phyloP scores from a whole-genome alignment of 1,140 invertebrate genomes.

The Drosophila teissieri region DNA sequence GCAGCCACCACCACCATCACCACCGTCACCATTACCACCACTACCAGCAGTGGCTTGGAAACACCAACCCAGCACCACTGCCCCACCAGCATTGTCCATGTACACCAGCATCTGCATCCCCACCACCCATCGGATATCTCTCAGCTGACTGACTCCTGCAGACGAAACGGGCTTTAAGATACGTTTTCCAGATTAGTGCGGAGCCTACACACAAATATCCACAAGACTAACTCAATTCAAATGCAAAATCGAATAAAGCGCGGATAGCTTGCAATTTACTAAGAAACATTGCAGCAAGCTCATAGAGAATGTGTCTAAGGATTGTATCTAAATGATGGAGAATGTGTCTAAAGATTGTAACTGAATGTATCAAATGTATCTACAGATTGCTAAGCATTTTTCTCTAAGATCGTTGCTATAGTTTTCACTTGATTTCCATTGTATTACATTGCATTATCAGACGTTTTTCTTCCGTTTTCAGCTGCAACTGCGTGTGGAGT shows the following conservation, averaged over 20 bases:
- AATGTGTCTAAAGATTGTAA: too few species aligned
- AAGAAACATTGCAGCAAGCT: too few species aligned
- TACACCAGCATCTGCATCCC: background rate
- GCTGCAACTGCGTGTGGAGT: background rate
- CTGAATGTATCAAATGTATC: too few species aligned
- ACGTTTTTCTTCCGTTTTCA: too few species aligned
- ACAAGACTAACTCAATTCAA: background rate
- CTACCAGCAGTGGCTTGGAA: background rate
- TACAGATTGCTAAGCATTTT: too few species aligned
- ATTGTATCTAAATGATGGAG: too few species aligned
- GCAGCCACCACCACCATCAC: conserved; percentile 9
- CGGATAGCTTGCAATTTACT: too few species aligned
- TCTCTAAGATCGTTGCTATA: too few species aligned
- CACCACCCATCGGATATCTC: conserved; percentile 9
- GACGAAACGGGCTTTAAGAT: conserved; percentile 32
- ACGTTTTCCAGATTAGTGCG: conserved; percentile 15
- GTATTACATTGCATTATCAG: background rate
- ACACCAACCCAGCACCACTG: background rate
- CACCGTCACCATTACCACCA: too few species aligned
- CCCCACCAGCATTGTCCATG: conserved; percentile 15
- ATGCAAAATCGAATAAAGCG: background rate
- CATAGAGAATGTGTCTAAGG: too few species aligned
- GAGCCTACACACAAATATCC: conserved; percentile 3
- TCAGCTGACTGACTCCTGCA: conserved; percentile 33
- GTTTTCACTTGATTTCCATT: too few species aligned